Percentiles rank a stretch among this genome's conserved stretches.
Conservation (phyloP, 2,888 invertebrate species). For the Dasypogon diadema region DNA sequence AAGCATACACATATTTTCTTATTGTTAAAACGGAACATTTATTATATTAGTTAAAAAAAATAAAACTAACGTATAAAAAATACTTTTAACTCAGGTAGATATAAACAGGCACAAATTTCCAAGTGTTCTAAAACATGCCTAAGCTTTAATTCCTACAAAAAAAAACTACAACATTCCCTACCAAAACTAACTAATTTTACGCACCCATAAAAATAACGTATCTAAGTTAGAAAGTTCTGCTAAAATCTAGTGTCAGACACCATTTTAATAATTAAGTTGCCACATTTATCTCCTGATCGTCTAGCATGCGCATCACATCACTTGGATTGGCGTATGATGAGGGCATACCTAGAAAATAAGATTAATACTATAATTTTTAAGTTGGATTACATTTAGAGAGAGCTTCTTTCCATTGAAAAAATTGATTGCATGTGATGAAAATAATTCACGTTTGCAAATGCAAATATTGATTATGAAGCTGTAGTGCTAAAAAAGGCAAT, state of each 20-base stretch:
- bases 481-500: too few relatives aligned
- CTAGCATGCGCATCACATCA: slow-evolving; percentile 77
- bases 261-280: slow-evolving; percentile 13
- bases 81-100: not conserved
- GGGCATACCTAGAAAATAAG: slow-evolving; percentile 65
- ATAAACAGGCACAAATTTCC: not conserved
- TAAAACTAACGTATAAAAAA: slow-evolving; percentile 26
- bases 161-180: slow-evolving; percentile 6
- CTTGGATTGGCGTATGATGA: slow-evolving; percentile 75
- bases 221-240: not conserved
- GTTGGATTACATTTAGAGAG: too few relatives aligned
- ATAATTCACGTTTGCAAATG: too few relatives aligned
- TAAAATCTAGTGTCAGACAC: not conserved
- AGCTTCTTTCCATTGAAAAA: too few relatives aligned
- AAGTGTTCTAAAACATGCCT: not conserved
- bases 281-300: slow-evolving; percentile 66
- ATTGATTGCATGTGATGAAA: too few relatives aligned
- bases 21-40: slow-evolving; percentile 39
- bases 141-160: not conserved
- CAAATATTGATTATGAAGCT: too few relatives aligned
- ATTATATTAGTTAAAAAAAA: slow-evolving; percentile 32
- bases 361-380: slow-evolving; percentile 18
- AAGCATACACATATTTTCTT: slow-evolving; percentile 2
- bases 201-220: not conserved
- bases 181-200: not conserved